Base-by-base conservation (phyloP, 1,140 invertebrate species). In the Parapsyche elsis region DNA sequence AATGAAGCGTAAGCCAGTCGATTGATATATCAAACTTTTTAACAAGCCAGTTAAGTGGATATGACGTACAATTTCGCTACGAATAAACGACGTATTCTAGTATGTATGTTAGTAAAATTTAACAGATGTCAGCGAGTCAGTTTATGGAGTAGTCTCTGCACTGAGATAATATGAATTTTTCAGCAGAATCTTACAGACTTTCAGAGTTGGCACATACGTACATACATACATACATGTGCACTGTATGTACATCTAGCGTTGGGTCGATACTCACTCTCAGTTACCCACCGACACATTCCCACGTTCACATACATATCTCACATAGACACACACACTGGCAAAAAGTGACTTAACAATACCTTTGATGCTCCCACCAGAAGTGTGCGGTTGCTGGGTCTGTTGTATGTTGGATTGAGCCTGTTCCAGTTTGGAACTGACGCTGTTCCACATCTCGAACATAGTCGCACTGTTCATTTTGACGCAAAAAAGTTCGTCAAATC, bases 361-460 rank as follows among this genome's bases (percentile, higher is more conserved):
- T 95, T 95, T 95, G 86, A 95, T 94, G 87, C 93, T 94, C 90
- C 94, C 94, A 89, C 93, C 94, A 86, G 93, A 94, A 74, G 92
- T 93, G 86, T 94, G 93, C 67, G 92, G 92, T 84, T 93, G 92
- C 86, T 94, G 93, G 57, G 90, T 89, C 83, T 90, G 90, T 86
- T 93, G 92, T 82, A 90, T 90, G 86, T 92, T 91, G 83, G 88
- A 89, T 86, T 92, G 92, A 83, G 91, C 90, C 87, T 92, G 90
- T 90, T 95, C 94, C 91, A 94, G 87, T 90, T 94, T 95, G 85
- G 92, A 93, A 90, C 91, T 93, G 86, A 94, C 93, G 89, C 92
- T 93, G 90, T 93, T 94, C 94, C 94, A 95, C 93, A 95, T 94
- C 90, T 95, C 94, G 90, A 94, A 95, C 94, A 95, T 95, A 88